phyloP scores from a whole-genome alignment of 1,140 invertebrate genomes.

The Drosophila hydei region DNA sequence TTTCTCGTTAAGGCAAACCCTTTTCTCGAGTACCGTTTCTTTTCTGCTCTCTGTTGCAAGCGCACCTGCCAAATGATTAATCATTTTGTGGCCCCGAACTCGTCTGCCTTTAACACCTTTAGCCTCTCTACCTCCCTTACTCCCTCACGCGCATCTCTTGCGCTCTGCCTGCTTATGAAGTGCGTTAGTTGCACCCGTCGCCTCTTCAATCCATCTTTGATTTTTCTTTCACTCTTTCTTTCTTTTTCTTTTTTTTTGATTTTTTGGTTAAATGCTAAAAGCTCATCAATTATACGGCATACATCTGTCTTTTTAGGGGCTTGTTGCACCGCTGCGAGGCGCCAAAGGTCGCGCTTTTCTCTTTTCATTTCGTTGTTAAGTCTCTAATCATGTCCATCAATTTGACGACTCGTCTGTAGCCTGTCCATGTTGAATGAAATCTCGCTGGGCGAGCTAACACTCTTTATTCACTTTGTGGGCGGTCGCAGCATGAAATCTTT shows the following conservation, averaged over 20 bases:
- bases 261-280: conserved; percentile 74
- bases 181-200: conserved; percentile 51
- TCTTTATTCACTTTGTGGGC: conserved; percentile 36
- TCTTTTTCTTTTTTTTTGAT: neutral
- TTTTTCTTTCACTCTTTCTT: conserved; percentile 18
- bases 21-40: conserved; percentile 52
- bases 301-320: conserved; percentile 62
- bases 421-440: conserved; percentile 18
- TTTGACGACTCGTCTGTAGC: conserved; percentile 56
- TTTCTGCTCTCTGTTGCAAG: conserved; percentile 21
- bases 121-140: conserved; percentile 4
- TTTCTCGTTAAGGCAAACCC: conserved; percentile 73
- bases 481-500: conserved; percentile 21
- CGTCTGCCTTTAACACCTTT: conserved; percentile 59
- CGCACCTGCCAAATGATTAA: conserved; percentile 81
- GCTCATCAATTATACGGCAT: conserved; percentile 75
- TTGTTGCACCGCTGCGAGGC: conserved; percentile 46
- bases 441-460: conserved; percentile 1
- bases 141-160: neutral
- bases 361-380: conserved; percentile 56
- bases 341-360: conserved; percentile 79
- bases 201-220: conserved; percentile 20
- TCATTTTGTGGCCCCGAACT: conserved; percentile 60
- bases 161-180: conserved; percentile 18
- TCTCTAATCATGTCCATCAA: conserved; percentile 79